A percentile compares a stretch with the other conserved stretches of the same genome.
These are phyloP conservation scores for Gymnorhina tibicen DNA, from an alignment of 2,113 vertebrate species.

Conservation along the genomic window DNA sequence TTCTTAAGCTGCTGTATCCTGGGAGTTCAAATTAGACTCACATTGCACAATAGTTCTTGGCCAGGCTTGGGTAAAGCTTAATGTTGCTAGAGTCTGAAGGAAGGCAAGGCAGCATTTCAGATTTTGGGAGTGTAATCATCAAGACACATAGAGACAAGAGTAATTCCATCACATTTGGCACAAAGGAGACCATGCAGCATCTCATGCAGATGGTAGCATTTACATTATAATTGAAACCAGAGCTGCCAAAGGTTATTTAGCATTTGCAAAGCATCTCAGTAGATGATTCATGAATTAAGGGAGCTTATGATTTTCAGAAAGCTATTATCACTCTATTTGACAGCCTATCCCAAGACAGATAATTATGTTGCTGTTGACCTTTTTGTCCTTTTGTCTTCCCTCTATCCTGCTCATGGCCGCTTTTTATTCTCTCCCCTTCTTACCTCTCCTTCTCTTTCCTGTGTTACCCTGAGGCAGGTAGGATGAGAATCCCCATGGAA, in stretches of 20 bases:
- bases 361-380: neutral
- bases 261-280: slow-evolving; percentile 4
- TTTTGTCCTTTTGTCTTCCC: neutral
- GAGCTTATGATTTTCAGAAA: slow-evolving; percentile 45
- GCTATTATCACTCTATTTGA: slow-evolving; percentile 4
- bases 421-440: neutral
- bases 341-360: neutral
- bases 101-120: neutral
- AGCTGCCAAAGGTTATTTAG: neutral
- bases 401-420: neutral
- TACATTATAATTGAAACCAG: slow-evolving; percentile 39
- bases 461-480: neutral
- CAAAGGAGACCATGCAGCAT: neutral
- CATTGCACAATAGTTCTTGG: neutral
- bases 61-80: neutral
- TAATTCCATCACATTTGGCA: neutral
- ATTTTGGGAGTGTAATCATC: neutral
- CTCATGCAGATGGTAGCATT: neutral
- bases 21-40: neutral
- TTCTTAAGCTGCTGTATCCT: neutral
- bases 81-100: neutral
- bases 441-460: neutral
- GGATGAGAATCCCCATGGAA: neutral
- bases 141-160: neutral
- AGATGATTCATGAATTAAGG: slow-evolving; percentile 34